A percentile compares a stretch with the other conserved stretches of the same genome.
These are phyloP conservation scores for Morbakka virulenta DNA, from an alignment of 30 jellyfish, hydroid and myxozoan genomes.

Conservation along the genomic window DNA sequence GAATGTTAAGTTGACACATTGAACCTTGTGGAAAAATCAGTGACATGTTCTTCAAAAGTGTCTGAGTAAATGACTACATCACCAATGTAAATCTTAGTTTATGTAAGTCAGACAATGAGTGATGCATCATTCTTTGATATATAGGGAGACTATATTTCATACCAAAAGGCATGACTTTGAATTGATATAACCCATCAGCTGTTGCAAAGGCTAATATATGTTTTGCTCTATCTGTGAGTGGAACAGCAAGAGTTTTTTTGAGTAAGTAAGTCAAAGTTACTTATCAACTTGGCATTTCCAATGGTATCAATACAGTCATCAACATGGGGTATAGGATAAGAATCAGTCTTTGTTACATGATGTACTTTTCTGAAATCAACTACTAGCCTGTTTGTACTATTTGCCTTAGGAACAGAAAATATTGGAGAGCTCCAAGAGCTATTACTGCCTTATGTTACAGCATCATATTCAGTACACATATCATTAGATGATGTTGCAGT, in stretches of 20 bases:
- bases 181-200: constrained; percentile 27
- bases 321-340: constrained; percentile 57
- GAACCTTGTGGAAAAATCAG: too few relatives aligned
- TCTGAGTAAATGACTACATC: constrained; percentile 53
- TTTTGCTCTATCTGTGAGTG: constrained; percentile 22
- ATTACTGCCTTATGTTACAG: too few relatives aligned
- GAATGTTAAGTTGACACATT: too few relatives aligned
- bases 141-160: constrained; percentile 7
- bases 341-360: constrained; percentile 23
- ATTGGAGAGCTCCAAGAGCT: too few relatives aligned
- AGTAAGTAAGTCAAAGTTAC: constrained; percentile 47
- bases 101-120: constrained; percentile 25
- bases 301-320: constrained; percentile 34
- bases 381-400: constrained; percentile 34
- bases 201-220: constrained; percentile 43
- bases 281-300: constrained; percentile 32
- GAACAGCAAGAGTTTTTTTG: constrained; percentile 24
- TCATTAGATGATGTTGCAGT: too few relatives aligned
- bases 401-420: constrained; percentile 33
- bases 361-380: constrained; percentile 32
- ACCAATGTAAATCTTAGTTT: constrained; percentile 51
- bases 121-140: constrained; percentile 46
- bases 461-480: too few relatives aligned
- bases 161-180: constrained; percentile 50
- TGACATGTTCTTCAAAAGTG: constrained; percentile 28